Evolutionary conservation across 1,140 invertebrate genomes (phyloP), one percentile per base, ranked within the genome.

Genomic region (Atta cephalotes): DNA sequence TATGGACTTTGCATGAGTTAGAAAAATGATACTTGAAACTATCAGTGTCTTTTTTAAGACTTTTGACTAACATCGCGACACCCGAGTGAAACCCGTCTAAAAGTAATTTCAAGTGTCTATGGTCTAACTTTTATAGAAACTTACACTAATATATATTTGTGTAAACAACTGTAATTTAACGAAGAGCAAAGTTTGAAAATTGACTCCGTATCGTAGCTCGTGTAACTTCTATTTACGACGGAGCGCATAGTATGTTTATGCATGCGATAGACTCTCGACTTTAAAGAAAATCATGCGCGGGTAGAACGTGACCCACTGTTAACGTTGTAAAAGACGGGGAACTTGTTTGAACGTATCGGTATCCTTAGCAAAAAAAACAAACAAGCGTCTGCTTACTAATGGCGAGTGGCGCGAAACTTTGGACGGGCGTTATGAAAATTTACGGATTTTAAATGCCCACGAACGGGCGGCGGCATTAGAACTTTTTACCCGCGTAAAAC

Each of bases 361-460:
- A 74, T 85, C 72, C 77, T 87, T 77, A 71, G 68, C 35, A 66
- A 79, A 88, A 82, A 92, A 90, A 66, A 79, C 87, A 82, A 92
- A 90, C 86, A 78, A 89, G 86, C 82, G 79, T 25, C 9, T 58
- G 18, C 45, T 82, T 79, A 65, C 68, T 88, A 89, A 90, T 87
- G 70, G 78, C 56, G 66, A 68, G 58, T 31, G 45, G 16, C 45
- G 79, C 60, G 66, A 68, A 78, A 84, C 65, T 87, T 62, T 71
- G 21, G 74, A 60, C 81, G 39, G 31, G 76, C 86, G 76, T 92
- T 90, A 91, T 90, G 90, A 91, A 92, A 93, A 93, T 92, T 93
- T 92, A 93, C 91, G 89, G 88, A 91, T 93, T 92, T 92, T 91
- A 93, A 92, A 92, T 91, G 91, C 87, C 45, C 74, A 74, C 76